A percentile compares a stretch with the other conserved stretches of the same genome.
Evolutionary conservation across 2,888 invertebrate species (phyloP).

Genomic region (Callyntrura sp.): DNA sequence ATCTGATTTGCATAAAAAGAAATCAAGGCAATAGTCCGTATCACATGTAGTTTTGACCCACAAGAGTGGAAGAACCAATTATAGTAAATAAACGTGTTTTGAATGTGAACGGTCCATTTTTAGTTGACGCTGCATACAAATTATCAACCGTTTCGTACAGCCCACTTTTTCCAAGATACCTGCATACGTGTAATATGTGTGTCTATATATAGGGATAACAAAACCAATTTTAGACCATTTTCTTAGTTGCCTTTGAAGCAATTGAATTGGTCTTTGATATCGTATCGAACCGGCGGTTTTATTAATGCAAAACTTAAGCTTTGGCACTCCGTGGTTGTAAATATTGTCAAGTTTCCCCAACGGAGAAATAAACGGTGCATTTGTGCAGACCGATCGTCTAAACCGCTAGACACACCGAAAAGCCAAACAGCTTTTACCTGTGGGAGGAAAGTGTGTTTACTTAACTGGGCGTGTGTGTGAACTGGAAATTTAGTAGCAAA

Average conservation of each 20-base stretch:
- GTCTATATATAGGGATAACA: conserved; percentile 1
- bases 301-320: neutral
- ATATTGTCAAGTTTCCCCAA: conserved; percentile 52
- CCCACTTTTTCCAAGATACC: neutral
- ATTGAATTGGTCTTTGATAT: neutral
- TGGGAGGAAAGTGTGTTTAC: neutral
- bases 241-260: neutral
- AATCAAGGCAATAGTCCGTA: neutral
- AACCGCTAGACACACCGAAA: neutral
- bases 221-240: neutral
- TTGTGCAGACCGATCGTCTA: neutral
- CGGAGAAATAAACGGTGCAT: conserved; percentile 51
- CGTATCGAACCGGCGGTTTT: conserved; percentile 1
- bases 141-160: too few relatives aligned
- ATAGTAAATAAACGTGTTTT: neutral
- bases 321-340: conserved; percentile 8
- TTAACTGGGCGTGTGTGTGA: neutral
- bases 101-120: neutral
- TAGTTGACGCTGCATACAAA: neutral
- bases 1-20: conserved; percentile 15
- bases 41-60: neutral
- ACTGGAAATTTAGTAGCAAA: conserved; percentile 29
- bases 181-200: too few relatives aligned
- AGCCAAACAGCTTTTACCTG: neutral
- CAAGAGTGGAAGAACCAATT: neutral